Base-by-base conservation (phyloP, 2,113 vertebrate species). In the Pomatorhinus ruficollis region DNA sequence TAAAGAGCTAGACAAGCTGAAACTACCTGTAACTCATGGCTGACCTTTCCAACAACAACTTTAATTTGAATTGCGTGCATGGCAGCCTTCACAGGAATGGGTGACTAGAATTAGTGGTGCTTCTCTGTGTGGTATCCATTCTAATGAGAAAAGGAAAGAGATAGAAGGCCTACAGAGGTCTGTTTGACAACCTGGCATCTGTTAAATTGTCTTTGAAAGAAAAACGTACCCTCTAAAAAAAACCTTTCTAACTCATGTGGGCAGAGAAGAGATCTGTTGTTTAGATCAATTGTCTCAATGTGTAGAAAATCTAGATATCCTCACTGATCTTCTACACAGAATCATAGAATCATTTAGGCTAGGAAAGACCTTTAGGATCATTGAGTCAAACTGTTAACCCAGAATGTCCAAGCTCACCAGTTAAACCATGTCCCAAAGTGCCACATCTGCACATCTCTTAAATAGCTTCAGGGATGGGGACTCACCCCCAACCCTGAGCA, bases 171-270 rank as follows among this genome's bases (percentile, higher is more conserved):
- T 30, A 25, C 21, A 75, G 59, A 76, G 12, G 15, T 63, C 35
- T 90, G 11, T 31, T 49, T 61, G 30, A 23, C 49, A 83, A 37
- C 16, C 12, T 5, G 24, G 6, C 27, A 61, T n/a, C 49, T 35
- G 35, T 47, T 65, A 47, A 47, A 35, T 18, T 25, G 40, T 16
- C 44, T 76, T 45, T 60, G 37, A 77, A 45, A 65, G 14, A 30
- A 72, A 89, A 71, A 19, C 60, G 30, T 17, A 2, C 3, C 7
- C 18, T 45, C 54, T 15, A 33, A 45, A 78, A 27, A 45, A 15
- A 1, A 0, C 15, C 28, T 5, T 76, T 60, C 44, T 54, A 63
- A 35, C 4, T 71, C 12, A 20, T 6, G 15, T 14, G 28, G 8
- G 5, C 33, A 86, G 57, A 53, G n/a, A 66, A 52, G 13, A 57